Evolutionary conservation across 2,113 vertebrate genomes (phyloP).

Genomic region (Vidua chalybeata): DNA sequence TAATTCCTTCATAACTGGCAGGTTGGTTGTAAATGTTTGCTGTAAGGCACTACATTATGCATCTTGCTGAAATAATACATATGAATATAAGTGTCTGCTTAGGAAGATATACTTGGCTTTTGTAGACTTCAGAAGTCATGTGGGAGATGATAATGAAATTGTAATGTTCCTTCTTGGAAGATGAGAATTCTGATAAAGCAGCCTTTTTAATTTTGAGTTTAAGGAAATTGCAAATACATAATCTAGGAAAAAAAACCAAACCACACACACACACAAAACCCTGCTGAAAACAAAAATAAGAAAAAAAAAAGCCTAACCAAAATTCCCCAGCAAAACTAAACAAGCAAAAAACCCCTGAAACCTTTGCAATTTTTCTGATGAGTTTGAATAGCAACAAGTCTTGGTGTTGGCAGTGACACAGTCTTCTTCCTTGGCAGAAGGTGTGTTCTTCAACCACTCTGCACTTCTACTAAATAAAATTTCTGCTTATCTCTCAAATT

Average conservation of each 20-base stretch:
- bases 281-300: not conserved
- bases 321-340: not conserved
- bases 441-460: not conserved
- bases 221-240: not conserved
- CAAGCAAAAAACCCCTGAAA: not conserved
- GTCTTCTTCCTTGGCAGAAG: not conserved
- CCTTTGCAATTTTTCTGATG: not conserved
- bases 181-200: not conserved
- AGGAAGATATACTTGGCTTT: not conserved
- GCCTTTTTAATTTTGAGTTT: not conserved
- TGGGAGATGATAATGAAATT: not conserved
- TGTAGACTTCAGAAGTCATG: not conserved
- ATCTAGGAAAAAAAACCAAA: not conserved
- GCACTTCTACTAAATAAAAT: not conserved
- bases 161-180: not conserved
- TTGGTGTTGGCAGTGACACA: not conserved
- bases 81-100: not conserved
- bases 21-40: not conserved
- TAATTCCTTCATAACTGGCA: not conserved
- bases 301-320: not conserved
- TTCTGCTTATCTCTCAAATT: not conserved
- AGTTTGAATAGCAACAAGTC: not conserved
- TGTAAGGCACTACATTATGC: not conserved
- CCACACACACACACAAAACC: not conserved
- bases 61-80: not conserved